Percentiles rank a stretch among this genome's conserved stretches.
Evolutionary conservation across 2,888 invertebrate genomes (phyloP).

Genomic region (Protula sp.): DNA sequence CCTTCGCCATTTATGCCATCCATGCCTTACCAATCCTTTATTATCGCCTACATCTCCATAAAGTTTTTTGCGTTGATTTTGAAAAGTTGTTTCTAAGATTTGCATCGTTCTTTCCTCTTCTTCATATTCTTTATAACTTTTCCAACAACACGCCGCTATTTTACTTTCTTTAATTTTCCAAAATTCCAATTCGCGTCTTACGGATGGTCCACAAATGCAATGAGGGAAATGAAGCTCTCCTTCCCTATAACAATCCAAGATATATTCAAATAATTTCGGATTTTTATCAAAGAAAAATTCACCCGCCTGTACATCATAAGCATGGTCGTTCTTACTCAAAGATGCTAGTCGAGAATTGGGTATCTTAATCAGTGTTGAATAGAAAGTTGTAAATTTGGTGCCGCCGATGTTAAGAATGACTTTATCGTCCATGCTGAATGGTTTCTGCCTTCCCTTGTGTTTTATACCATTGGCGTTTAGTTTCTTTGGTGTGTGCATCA

Average conservation of each 20-base stretch:
- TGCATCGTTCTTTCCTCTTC: background rate
- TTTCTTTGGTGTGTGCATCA: too few species aligned
- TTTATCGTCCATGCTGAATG: too few species aligned
- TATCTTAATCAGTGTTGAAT: background rate
- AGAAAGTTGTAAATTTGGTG: background rate
- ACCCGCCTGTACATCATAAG: background rate
- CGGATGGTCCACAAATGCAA: constrained; percentile 21
- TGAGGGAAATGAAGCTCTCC: constrained; percentile 29
- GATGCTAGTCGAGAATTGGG: background rate
- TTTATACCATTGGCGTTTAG: too few species aligned
- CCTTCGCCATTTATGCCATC: too few species aligned
- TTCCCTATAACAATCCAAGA: constrained; percentile 27
- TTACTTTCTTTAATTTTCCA: constrained; percentile 25
- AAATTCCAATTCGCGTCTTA: constrained; percentile 26
- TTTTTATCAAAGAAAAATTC: constrained; percentile 32
- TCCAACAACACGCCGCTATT: background rate
- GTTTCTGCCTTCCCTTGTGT: too few species aligned
- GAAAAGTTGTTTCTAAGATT: background rate
- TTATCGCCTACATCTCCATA: too few species aligned
- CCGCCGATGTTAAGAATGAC: background rate
- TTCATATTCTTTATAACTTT: background rate
- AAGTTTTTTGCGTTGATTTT: too few species aligned
- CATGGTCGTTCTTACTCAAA: background rate
- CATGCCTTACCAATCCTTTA: too few species aligned
- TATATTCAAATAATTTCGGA: constrained; percentile 26